Evolutionary conservation across 1,140 invertebrate genomes (phyloP).

Genomic region (Anthonomus grandis): DNA sequence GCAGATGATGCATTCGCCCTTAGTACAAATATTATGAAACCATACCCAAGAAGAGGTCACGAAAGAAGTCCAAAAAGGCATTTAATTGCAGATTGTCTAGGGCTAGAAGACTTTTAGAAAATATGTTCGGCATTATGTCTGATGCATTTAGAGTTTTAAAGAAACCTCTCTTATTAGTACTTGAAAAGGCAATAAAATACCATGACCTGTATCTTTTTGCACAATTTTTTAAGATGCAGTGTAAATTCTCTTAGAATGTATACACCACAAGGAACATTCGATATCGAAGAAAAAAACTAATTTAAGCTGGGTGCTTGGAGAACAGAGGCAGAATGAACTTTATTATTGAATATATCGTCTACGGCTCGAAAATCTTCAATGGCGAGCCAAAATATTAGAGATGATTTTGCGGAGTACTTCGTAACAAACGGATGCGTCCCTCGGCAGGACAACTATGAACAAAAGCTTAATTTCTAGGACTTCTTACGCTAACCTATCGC

Average conservation of each 20-base stretch:
- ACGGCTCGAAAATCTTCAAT: background rate
- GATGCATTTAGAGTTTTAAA: background rate
- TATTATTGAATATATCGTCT: background rate
- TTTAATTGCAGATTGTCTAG: no score
- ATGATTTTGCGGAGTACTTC: background rate
- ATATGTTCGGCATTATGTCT: background rate
- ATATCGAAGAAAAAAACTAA: background rate
- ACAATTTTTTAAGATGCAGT: background rate
- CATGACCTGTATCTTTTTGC: background rate
- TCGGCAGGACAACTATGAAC: conserved; percentile 1
- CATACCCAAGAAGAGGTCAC: no score
- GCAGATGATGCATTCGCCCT: background rate
- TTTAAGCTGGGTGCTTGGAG: background rate
- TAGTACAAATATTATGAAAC: background rate
- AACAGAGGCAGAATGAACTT: background rate
- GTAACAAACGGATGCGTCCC: background rate
- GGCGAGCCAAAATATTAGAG: background rate
- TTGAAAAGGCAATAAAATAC: background rate
- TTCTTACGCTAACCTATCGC: no score
- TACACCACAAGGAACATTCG: background rate
- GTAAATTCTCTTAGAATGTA: background rate
- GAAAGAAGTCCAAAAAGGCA: background rate
- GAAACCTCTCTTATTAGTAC: background rate
- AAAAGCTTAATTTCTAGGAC: background rate
- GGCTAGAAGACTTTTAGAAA: background rate